Conservation (phyloP, 2,113 vertebrate species). For the Barbus barbus region DNA sequence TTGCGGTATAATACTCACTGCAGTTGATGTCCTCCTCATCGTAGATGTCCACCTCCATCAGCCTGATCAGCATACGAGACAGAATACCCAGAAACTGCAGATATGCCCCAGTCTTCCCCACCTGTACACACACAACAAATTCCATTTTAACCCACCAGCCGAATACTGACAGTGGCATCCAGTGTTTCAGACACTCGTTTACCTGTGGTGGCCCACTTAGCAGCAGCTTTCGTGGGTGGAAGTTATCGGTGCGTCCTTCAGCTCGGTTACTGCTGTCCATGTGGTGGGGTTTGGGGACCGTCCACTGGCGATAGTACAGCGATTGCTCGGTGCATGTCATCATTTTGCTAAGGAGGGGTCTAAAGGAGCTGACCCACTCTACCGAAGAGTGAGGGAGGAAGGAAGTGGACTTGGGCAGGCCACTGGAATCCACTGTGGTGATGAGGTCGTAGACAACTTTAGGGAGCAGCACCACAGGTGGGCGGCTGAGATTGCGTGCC, state of each 20-base stretch:
- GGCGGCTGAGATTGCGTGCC: conserved; percentile 82
- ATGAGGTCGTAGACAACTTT: conserved; percentile 88
- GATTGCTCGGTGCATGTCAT: conserved; percentile 98
- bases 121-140: conserved; percentile 67
- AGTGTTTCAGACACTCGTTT: conserved; percentile 31
- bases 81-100: conserved; percentile 94
- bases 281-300: conserved; percentile 84
- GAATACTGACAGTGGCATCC: background rate
- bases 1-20: conserved; percentile 76
- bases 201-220: conserved; percentile 98
- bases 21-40: conserved; percentile 92
- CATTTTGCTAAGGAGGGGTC: conserved; percentile 91
- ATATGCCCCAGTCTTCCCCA: conserved; percentile 96
- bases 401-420: conserved; percentile 90
- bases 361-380: conserved; percentile 93
- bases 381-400: conserved; percentile 90
- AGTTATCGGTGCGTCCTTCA: conserved; percentile 85
- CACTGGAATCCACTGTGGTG: conserved; percentile 85
- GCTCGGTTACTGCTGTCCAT: conserved; percentile 91
- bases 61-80: conserved; percentile 92
- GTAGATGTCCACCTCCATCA: conserved; percentile 97
- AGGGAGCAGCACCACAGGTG: conserved; percentile 89
- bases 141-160: background rate
- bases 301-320: conserved; percentile 97
- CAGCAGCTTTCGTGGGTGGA: conserved; percentile 92